Conservation (phyloP, 2,113 vertebrate species). For the Oenanthe oenanthe region DNA sequence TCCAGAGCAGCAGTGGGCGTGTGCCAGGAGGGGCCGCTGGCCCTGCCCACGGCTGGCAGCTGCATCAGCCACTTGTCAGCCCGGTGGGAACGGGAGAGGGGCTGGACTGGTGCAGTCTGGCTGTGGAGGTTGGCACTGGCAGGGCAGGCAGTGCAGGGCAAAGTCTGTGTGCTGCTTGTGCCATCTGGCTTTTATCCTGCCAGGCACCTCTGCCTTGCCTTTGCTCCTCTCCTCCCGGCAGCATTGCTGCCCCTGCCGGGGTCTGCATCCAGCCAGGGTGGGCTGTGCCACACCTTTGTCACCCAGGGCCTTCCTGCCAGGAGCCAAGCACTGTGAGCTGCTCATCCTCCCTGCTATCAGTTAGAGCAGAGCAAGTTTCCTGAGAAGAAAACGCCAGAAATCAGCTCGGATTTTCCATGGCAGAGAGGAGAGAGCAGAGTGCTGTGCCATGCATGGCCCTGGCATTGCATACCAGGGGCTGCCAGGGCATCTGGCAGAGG, state of each 20-base stretch:
- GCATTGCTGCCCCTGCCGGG: neutral
- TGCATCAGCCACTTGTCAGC: neutral
- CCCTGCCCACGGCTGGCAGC: accelerated
- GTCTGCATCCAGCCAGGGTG: neutral
- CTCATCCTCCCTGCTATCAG: neutral
- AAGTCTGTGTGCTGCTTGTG: neutral
- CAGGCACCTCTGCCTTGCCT: neutral
- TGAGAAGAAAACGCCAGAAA: neutral
- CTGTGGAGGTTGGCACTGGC: neutral
- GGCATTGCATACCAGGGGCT: neutral
- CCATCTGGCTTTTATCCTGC: neutral
- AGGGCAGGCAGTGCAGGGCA: neutral
- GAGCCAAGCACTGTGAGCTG: neutral
- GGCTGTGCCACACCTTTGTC: neutral
- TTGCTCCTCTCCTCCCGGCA: neutral
- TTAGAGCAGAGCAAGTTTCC: neutral
- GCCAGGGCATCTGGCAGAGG: neutral
- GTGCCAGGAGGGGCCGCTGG: neutral
- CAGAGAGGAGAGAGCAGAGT: neutral
- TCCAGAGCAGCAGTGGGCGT: neutral
- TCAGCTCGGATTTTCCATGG: neutral
- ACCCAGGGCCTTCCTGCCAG: conserved; percentile 12
- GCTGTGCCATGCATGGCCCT: neutral
- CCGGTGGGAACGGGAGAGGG: neutral
- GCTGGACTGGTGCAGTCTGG: accelerated